These are phyloP conservation scores for Rhimphoctona megacephalus DNA, from an alignment of 2,888 invertebrate genomes.

Conservation along the genomic window DNA sequence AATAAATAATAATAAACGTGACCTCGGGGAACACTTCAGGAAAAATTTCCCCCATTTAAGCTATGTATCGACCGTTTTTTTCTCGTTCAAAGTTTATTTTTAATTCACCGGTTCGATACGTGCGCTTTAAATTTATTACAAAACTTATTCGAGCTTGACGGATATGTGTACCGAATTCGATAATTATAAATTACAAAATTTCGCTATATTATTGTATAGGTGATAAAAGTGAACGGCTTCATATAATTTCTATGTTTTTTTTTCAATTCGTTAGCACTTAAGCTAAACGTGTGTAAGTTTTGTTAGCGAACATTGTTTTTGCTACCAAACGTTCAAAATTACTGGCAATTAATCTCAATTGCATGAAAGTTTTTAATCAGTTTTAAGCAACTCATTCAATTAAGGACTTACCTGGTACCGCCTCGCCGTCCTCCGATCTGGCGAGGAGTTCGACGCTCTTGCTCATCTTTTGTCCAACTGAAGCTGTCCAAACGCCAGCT, in stretches of 20 bases:
- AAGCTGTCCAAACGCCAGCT: conserved; percentile 34
- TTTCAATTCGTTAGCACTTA: neutral
- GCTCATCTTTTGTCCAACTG: conserved; percentile 78
- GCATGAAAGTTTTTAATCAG: neutral
- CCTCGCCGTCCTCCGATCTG: conserved; percentile 82
- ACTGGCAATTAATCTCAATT: neutral
- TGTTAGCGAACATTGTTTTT: neutral
- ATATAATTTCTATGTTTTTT: neutral
- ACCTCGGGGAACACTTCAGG: neutral
- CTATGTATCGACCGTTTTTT: neutral
- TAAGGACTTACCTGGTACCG: conserved; percentile 75
- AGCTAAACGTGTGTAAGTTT: neutral
- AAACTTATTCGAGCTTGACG: neutral
- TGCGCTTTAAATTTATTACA: neutral
- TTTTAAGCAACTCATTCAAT: neutral
- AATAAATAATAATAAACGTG: neutral
- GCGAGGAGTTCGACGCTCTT: conserved; percentile 83
- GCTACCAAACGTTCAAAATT: neutral
- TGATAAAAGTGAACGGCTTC: neutral
- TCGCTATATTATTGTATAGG: neutral
- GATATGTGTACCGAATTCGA: neutral
- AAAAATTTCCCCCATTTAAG: neutral
- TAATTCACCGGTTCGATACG: neutral
- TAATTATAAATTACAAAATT: neutral
- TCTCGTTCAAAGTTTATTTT: neutral